These are phyloP conservation scores for Parotocinclus haroldoi DNA, from an alignment of 2,797 vertebrate species.

Conservation along the genomic window DNA sequence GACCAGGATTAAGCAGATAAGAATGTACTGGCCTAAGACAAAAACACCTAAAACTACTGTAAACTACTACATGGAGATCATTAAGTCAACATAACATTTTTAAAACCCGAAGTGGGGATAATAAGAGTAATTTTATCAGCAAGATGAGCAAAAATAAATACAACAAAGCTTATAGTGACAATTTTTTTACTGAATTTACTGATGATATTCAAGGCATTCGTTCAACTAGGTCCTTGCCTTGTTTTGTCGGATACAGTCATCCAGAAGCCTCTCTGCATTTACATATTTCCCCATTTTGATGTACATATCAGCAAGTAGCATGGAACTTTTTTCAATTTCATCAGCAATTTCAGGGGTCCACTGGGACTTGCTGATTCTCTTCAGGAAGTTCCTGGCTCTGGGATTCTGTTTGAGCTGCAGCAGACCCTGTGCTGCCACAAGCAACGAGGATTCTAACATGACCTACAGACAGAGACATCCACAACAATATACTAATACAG, in stretches of 20 bases:
- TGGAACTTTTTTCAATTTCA: constrained; percentile 61
- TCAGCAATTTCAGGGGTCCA: constrained; percentile 57
- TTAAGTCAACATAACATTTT: too few species aligned
- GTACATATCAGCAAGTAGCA: constrained; percentile 72
- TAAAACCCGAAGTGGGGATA: too few species aligned
- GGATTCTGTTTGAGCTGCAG: constrained; percentile 62
- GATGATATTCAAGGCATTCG: too few species aligned
- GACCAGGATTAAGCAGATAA: too few species aligned
- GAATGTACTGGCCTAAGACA: too few species aligned
- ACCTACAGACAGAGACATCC: constrained; percentile 14
- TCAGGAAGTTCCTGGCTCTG: constrained; percentile 67
- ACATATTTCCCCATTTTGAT: constrained; percentile 69
- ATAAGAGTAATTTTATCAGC: too few species aligned
- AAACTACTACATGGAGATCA: too few species aligned
- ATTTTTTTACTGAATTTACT: too few species aligned
- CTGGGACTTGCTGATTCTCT: constrained; percentile 57
- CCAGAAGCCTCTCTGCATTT: constrained; percentile 62
- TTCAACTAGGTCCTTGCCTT: constrained; percentile 52
- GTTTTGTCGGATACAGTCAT: constrained; percentile 68
- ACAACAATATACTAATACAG: too few species aligned
- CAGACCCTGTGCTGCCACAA: constrained; percentile 59
- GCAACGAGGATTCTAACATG: constrained; percentile 47
- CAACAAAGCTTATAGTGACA: too few species aligned
- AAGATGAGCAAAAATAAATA: too few species aligned
- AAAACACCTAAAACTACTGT: too few species aligned